Evolutionary conservation across 2,797 vertebrate genomes (phyloP).

Genomic region (Pelodytes ibericus): DNA sequence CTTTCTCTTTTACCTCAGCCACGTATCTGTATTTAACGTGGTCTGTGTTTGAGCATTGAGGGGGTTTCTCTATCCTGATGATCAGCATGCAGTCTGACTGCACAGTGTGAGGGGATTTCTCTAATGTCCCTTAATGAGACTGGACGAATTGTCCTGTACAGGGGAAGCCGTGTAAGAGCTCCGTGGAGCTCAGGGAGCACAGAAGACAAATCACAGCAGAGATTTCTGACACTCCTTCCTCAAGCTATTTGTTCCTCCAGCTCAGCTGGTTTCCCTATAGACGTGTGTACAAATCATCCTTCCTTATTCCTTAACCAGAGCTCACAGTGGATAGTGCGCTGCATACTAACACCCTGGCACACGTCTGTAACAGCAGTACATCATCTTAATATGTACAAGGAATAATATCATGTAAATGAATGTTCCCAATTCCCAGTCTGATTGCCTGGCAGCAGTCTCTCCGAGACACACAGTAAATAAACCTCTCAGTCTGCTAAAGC

Average conservation of each 20-base stretch:
- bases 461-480: too few relatives aligned
- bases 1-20: too few relatives aligned
- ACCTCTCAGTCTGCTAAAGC: too few relatives aligned
- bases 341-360: not conserved
- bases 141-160: not conserved
- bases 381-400: not conserved
- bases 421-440: not conserved
- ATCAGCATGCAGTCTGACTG: too few relatives aligned
- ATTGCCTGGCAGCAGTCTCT: too few relatives aligned
- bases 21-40: too few relatives aligned
- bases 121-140: not conserved
- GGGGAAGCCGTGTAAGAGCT: not conserved
- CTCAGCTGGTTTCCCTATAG: not conserved
- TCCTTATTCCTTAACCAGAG: not conserved
- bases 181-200: not conserved
- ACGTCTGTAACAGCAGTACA: not conserved
- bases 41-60: too few relatives aligned
- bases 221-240: not conserved
- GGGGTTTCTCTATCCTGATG: too few relatives aligned
- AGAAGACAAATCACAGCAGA: not conserved
- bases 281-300: not conserved
- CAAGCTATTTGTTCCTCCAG: not conserved
- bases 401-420: slow-evolving; percentile 17
- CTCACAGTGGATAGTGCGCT: not conserved
- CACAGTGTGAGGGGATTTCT: too few relatives aligned